Percentiles rank a stretch among this genome's conserved stretches.
phyloP scores from a whole-genome alignment of 2,888 invertebrate genomes.

The Andrena haemorrhoa region DNA sequence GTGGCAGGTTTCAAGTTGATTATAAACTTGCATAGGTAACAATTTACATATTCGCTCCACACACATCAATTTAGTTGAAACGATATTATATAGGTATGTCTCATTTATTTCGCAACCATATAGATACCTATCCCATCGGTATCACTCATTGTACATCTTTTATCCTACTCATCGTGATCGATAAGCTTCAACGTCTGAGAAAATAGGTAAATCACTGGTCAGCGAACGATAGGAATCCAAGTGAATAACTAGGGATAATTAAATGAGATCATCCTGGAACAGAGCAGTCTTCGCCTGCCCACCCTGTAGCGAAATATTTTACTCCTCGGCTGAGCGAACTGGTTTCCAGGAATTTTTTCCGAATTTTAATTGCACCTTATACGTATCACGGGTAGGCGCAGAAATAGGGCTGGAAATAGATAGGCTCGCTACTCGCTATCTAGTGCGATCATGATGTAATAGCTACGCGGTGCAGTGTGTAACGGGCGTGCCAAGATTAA shows the following conservation, averaged over 20 bases:
- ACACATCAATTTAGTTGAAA: not conserved
- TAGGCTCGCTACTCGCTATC: constrained; percentile 57
- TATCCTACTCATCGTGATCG: not conserved
- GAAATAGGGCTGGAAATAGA: constrained; percentile 54
- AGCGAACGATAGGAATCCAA: constrained; percentile 3
- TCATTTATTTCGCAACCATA: not conserved
- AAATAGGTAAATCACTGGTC: constrained; percentile 30
- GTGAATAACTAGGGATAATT: constrained; percentile 62
- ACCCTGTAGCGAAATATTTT: constrained; percentile 66
- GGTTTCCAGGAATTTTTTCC: constrained; percentile 74
- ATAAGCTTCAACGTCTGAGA: constrained; percentile 19
- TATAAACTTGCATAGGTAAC: constrained; percentile 37
- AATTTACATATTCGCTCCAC: constrained; percentile 29
- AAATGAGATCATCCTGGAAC: constrained; percentile 72
- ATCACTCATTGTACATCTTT: not conserved
- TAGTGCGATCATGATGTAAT: constrained; percentile 71
- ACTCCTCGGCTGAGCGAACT: constrained; percentile 56
- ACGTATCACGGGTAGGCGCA: constrained; percentile 60
- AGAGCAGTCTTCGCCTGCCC: constrained; percentile 61
- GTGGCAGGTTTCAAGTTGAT: constrained; percentile 20
- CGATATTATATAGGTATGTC: not conserved
- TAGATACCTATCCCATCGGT: not conserved
- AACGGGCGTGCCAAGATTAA: constrained; percentile 76
- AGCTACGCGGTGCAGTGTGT: constrained; percentile 61
- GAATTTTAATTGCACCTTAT: constrained; percentile 74